Conservation (phyloP, 1,140 invertebrate species). For the Drosophila hydei region DNA sequence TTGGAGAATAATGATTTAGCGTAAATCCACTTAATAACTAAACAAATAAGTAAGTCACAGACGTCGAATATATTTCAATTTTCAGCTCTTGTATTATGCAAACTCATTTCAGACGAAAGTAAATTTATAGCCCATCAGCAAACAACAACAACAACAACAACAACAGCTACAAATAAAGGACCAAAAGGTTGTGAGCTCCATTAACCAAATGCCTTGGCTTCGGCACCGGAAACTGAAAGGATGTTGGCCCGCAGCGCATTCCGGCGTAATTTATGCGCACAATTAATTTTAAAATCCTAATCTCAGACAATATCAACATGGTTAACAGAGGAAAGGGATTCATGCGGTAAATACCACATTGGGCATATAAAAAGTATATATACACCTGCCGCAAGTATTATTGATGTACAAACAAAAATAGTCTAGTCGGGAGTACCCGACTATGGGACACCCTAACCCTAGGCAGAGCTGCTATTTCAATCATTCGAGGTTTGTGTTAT, state of each 20-base stretch:
- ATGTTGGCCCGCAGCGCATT: slow-evolving; percentile 27
- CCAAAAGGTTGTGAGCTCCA: slow-evolving; percentile 60
- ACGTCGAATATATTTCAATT: slow-evolving; percentile 50
- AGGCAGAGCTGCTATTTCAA: not conserved
- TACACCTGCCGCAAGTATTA: slow-evolving; percentile 54
- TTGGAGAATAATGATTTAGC: slow-evolving; percentile 49
- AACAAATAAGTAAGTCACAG: slow-evolving; percentile 50
- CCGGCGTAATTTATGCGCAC: slow-evolving; percentile 70
- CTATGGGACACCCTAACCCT: not conserved
- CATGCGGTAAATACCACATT: slow-evolving; percentile 30
- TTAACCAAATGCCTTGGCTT: slow-evolving; percentile 43
- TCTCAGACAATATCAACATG: slow-evolving; percentile 59
- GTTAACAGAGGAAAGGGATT: slow-evolving; percentile 17
- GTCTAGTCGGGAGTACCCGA: not conserved
- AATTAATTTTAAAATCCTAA: slow-evolving; percentile 81
- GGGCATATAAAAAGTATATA: slow-evolving; percentile 36
- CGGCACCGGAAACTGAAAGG: slow-evolving; percentile 27
- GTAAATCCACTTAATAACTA: slow-evolving; percentile 62
- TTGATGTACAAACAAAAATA: slow-evolving; percentile 15
- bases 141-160: slow-evolving; percentile 11
- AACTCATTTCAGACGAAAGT: slow-evolving; percentile 70
- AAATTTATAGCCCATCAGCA: slow-evolving; percentile 66
- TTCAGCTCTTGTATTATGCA: slow-evolving; percentile 66
- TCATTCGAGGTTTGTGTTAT: too few relatives aligned
- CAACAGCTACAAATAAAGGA: slow-evolving; percentile 29